Evolutionary conservation across 2,113 vertebrate genomes (phyloP).

Genomic region (Excalfactoria chinensis): DNA sequence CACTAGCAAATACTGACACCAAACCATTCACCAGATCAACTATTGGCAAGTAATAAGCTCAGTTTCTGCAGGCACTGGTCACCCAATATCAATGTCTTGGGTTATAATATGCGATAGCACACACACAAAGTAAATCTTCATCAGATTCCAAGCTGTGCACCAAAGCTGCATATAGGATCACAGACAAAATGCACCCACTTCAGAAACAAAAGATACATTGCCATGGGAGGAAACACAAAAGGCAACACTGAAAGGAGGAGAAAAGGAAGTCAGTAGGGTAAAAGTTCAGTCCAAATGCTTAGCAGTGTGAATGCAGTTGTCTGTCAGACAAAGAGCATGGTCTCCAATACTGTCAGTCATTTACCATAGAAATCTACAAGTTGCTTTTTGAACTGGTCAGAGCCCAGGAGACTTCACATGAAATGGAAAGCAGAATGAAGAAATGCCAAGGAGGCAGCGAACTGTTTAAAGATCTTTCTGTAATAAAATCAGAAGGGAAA

Average conservation of each 20-base stretch:
- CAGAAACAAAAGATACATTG: not conserved
- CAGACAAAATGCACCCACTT: not conserved
- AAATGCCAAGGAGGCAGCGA: slow-evolving; percentile 33
- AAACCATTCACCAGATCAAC: not conserved
- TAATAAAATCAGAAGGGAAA: not conserved
- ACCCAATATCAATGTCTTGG: not conserved
- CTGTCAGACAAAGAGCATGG: slow-evolving; percentile 63
- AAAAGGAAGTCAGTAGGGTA: not conserved
- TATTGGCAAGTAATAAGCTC: not conserved
- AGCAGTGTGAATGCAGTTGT: slow-evolving; percentile 31
- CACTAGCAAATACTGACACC: not conserved
- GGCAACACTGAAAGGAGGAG: not conserved
- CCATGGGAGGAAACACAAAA: not conserved
- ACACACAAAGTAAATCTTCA: not conserved
- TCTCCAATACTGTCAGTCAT: slow-evolving; percentile 67
- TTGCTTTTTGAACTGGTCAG: slow-evolving; percentile 55
- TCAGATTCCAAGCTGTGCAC: not conserved
- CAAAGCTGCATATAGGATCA: not conserved
- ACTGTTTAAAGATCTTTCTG: slow-evolving; percentile 38
- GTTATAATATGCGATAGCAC: not conserved
- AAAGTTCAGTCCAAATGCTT: slow-evolving; percentile 19
- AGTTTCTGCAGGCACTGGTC: not conserved
- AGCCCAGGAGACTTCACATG: slow-evolving; percentile 59
- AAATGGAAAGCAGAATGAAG: slow-evolving; percentile 67
- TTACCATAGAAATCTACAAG: slow-evolving; percentile 59